Conservation (phyloP, 2,113 vertebrate species). For the Sylvia atricapilla region DNA sequence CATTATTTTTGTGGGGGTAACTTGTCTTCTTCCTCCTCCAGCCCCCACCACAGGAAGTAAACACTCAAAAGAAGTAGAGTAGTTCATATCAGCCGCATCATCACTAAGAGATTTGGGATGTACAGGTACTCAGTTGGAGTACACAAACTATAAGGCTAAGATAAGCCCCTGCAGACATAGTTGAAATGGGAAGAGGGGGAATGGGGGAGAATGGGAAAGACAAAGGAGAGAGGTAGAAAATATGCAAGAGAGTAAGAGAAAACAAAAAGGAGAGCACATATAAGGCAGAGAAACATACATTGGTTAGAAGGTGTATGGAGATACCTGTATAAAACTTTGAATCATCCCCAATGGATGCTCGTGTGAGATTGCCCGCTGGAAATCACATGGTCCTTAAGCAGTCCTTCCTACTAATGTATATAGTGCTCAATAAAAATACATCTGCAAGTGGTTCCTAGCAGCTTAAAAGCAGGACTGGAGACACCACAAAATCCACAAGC, state of each 20-base stretch:
- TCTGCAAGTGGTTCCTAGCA: not conserved
- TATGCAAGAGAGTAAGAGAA: not conserved
- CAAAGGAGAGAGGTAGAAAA: not conserved
- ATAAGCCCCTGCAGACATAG: fast-evolving
- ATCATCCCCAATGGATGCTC: not conserved
- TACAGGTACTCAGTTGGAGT: not conserved
- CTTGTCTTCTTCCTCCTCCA: not conserved
- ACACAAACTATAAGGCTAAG: not conserved
- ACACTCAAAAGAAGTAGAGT: not conserved
- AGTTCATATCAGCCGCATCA: not conserved
- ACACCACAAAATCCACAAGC: constrained; percentile 34
- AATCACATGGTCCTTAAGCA: not conserved
- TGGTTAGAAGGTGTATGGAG: not conserved
- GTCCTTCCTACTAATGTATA: not conserved
- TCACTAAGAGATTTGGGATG: not conserved
- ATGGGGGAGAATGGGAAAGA: not conserved
- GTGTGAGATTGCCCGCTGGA: not conserved
- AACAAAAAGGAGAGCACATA: not conserved
- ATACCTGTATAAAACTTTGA: not conserved
- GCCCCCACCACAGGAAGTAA: not conserved
- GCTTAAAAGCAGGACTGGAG: not conserved
- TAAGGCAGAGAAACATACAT: not conserved
- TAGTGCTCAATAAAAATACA: not conserved
- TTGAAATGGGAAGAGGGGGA: not conserved
- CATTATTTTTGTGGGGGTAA: not conserved